Evolutionary conservation across 2,113 vertebrate species (phyloP).

Genomic region (Pangasianodon hypophthalmus): DNA sequence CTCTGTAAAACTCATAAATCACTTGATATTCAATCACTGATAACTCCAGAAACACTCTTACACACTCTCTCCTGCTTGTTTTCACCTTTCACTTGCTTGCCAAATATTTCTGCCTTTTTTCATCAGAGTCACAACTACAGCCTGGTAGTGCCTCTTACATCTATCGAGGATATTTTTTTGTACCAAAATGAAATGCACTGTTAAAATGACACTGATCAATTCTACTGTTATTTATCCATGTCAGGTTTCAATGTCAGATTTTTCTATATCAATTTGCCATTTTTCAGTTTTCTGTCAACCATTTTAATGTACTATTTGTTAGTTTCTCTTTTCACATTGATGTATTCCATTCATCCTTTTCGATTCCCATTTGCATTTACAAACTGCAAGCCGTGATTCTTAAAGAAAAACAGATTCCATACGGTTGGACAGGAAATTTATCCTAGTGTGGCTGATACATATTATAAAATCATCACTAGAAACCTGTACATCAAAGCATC

Average conservation of each 20-base stretch:
- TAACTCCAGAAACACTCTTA: too few species aligned
- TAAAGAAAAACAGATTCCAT: too few species aligned
- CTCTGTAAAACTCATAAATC: not conserved
- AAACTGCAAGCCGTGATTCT: too few species aligned
- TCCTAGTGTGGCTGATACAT: too few species aligned
- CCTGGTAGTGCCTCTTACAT: not conserved
- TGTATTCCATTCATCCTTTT: not conserved
- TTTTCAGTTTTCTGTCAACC: not conserved
- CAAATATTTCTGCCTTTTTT: not conserved
- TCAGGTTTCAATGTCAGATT: too few species aligned
- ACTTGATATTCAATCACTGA: too few species aligned
- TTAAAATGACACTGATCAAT: not conserved
- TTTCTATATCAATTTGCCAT: too few species aligned
- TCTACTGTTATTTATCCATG: not conserved
- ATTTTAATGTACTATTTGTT: not conserved
- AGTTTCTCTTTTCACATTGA: not conserved
- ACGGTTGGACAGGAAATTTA: too few species aligned
- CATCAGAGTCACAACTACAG: too few species aligned
- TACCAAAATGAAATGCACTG: not conserved
- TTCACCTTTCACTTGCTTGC: not conserved
- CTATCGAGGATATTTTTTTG: not conserved
- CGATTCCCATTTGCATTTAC: too few species aligned
- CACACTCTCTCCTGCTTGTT: not conserved
- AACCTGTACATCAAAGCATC: too few species aligned
- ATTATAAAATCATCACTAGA: too few species aligned